Base-by-base conservation (phyloP, 2,797 vertebrate species). In the Sebastiscus tertius region DNA sequence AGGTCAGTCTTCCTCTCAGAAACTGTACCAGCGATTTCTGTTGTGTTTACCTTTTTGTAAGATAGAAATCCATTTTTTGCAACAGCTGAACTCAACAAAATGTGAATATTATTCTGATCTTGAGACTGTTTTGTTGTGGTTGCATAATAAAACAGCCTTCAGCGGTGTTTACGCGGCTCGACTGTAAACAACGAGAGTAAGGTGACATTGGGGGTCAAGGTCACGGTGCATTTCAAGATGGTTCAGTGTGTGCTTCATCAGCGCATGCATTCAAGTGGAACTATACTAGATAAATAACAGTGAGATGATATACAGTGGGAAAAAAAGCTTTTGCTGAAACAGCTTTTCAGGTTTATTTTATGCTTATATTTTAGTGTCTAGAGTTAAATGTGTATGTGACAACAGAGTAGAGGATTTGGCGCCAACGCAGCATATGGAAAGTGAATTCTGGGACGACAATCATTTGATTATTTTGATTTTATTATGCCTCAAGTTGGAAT, bases 121-220 rank as follows among this genome's bases (percentile, higher is more conserved):
- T 2, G 2, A 12, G 10, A 11, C n/a, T 24, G 6, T 1, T 69
- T 34, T 76, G 56, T 67, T 4, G 31, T 59, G 1, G 29, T 33
- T 13, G 20, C 49, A 54, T 0, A 18, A n/a, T 10, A 34, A 33
- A 59, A 56, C 52, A 69, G 26, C 33, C 68, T 2, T 0, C 6
- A 2, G n/a, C 24, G 29, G 42, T 69, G 34, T 80, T 81, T 36
- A 67, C 49, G n/a, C 1, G 1, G 60, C 34, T 27, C 1, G 20
- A 55, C 52, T 79, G 75, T 85, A 76, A 88, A 88, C 72, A 78
- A 78, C 0, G 14, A 20, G 36, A 56, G 27, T 72, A 26, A 73
- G 58, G 76, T 88, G 88, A 82, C 89, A 72, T 85, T 84, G 77
- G 82, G 79, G 85, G 72, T 83, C 89, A 93, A 94, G 90, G 92